Base-by-base conservation (phyloP, 2,797 vertebrate species). In the Sebastes vulpes region DNA sequence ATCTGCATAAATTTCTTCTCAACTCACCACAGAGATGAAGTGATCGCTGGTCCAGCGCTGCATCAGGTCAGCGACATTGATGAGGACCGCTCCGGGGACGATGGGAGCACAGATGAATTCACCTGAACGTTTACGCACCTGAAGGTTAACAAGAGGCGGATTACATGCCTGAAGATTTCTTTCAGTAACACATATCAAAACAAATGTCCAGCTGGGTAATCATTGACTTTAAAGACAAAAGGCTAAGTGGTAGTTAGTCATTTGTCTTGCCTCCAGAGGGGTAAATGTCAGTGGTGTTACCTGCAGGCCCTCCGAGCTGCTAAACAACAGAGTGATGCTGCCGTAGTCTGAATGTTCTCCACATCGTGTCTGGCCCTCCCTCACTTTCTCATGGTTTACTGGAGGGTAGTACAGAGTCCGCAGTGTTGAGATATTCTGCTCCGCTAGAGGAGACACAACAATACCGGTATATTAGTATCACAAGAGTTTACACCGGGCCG, bases 301-400 rank as follows among this genome's bases (percentile, higher is more conserved):
- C 95, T 97, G 93, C 61, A 97, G 90, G n/a, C 95, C 95, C 4
- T 87, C 88, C 0, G 77, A 70, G 77, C 81, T 76, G 84, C 95
- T 94, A 76, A 96, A 96, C 77, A 96, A 23, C 65, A 97, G 79
- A 2, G 95, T 96, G 87, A 97, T 93, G 89, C 83, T 96, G 6
- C 96, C 96, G 1, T 95, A 97, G 88, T 97, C 96, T 0, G 95
- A 95, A 72, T 97, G 96, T 38, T 96, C 96, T 7, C 95, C 96
- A 78, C 96, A 97, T 12, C 95, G 85, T 69, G 96, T 4, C 90
- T 97, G 96, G 1, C 81, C 81, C 12, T 93, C 89, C 79, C 95
- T 94, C 2, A 81, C 87, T 3, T 18, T 4, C 32, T 79, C 79
- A 6, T 58, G 10, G 10, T 80, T 73, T 16, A 96, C 83, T 0